Base-by-base conservation (phyloP, 2,113 vertebrate species). In the Narcine bancroftii region DNA sequence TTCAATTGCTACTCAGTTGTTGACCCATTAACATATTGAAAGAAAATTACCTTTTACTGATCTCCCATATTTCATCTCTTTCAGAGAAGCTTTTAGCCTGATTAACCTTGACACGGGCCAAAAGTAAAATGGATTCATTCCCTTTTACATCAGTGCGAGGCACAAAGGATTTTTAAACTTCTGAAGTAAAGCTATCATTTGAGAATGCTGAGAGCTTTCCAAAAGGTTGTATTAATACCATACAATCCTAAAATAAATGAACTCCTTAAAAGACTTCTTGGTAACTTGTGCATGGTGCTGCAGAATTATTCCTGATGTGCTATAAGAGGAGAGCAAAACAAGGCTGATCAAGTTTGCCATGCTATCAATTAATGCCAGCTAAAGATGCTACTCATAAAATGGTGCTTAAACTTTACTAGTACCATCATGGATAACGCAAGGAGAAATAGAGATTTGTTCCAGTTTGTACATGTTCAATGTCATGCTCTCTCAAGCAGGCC, bases 131-230 rank as follows among this genome's bases (percentile, higher is more conserved):
- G 50, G 53, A 36, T 85, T 60, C 0, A 85, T 85, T 85, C 47
- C 81, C 81, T 33, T n/a, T 6, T n/a, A 60, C 26, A 56, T 56
- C 29, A 56, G 29, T 17, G 13, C 79, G n/a, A 56, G 0, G 9
- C 79, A n/a, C 50, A 81, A 50, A 83, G 45, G 45, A 83, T 53
- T 29, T 83, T 83, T 29, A 83, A 83, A 83, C 50, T n/a, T 47
- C 79, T n/a, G 53, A 83, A 56, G 29, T 83, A 83, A 83, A n/a
- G 4, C 29, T n/a, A n/a, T 5, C 1, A 11, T 83, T 50, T 11
- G 11, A 19, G 6, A 26, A 10, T 81, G 77, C 11, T 39, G 13
- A 76, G 39, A 39, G 60, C 73, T 17, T 17, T 42, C n/a, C n/a
- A 76, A 21, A 79, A 71, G 66, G 1, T 39, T 17, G 26, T 47